Evolutionary conservation across 2,797 vertebrate species (phyloP), one percentile per base, ranked within the genome.

Genomic region (Phataginus tetradactyla): DNA sequence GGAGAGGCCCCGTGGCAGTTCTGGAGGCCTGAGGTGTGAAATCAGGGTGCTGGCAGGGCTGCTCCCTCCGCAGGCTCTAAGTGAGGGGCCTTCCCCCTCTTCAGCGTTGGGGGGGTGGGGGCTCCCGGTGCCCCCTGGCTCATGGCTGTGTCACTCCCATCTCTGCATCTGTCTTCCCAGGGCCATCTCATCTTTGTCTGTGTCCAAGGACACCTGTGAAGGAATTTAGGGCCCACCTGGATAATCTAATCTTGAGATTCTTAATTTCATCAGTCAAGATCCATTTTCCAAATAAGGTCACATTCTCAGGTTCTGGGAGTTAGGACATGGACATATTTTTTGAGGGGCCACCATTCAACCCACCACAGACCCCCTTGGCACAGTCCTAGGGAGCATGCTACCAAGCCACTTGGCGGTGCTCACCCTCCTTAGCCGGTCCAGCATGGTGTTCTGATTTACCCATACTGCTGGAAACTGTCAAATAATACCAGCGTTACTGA

Each of bases 241-340:
- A 64, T 86, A 85, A 90, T 61, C 45, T 20, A 25, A 63, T 77
- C 55, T 59, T n/a, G 25, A 96, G 39, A 95, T 66, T 59, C 93
- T 91, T 89, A 90, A 66, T 80, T 39, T 32, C 8, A 71, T 63
- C 8, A 53, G 11, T 91, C 68, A 87, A 90, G 64, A 81, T 78
- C 23, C 4, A 27, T 86, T 95, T 95, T 66, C 68, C 59, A 89
- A 81, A 88, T 74, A 51, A 69, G 37, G 3, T 59, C 75, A n/a
- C 12, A 61, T 59, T 59, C 20, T 29, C 4, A 66, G 63, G 18
- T 57, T 92, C 81, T 80, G n/a, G 4, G 51, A 53, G 17, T 71
- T 80, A 37, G 39, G n/a, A 64, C 4, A 10, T 61, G 23, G 13
- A 71, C 49, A 21, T 64, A 39, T 68, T 45, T 90, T 77, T 66